Evolutionary conservation across 2,113 vertebrate genomes (phyloP).

Genomic region (Mirza zaza): DNA sequence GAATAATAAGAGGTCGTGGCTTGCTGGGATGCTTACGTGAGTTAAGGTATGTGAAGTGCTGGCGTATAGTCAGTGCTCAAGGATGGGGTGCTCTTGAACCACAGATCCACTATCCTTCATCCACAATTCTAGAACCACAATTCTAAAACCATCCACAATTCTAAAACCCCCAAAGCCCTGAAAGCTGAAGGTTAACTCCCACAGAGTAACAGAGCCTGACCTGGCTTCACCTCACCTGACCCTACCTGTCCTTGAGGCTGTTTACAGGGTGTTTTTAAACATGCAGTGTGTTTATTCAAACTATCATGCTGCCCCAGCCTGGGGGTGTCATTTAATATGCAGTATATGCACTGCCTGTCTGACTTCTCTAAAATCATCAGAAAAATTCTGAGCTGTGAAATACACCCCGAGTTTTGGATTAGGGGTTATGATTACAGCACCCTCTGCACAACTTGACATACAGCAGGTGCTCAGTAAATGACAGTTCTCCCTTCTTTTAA

Average conservation of each 20-base stretch:
- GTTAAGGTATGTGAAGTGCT: fast-evolving
- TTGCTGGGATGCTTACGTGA: neutral
- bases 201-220: neutral
- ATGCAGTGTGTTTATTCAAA: neutral
- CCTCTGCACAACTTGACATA: neutral
- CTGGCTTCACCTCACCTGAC: neutral
- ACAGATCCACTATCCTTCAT: neutral
- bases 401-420: neutral
- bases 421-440: neutral
- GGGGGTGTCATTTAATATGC: neutral
- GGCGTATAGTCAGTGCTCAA: fast-evolving
- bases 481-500: neutral
- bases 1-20: fast-evolving
- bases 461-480: neutral
- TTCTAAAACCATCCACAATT: neutral
- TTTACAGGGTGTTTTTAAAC: neutral
- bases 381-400: neutral
- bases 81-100: too few relatives aligned
- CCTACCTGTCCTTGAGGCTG: neutral
- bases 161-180: neutral
- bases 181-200: neutral
- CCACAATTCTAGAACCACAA: neutral
- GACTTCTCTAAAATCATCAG: neutral
- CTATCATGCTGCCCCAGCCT: neutral
- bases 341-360: fast-evolving